Percentiles rank a stretch among this genome's conserved stretches.
Evolutionary conservation across 2,797 vertebrate species (phyloP).

Genomic region (Hafferia zeledoni): DNA sequence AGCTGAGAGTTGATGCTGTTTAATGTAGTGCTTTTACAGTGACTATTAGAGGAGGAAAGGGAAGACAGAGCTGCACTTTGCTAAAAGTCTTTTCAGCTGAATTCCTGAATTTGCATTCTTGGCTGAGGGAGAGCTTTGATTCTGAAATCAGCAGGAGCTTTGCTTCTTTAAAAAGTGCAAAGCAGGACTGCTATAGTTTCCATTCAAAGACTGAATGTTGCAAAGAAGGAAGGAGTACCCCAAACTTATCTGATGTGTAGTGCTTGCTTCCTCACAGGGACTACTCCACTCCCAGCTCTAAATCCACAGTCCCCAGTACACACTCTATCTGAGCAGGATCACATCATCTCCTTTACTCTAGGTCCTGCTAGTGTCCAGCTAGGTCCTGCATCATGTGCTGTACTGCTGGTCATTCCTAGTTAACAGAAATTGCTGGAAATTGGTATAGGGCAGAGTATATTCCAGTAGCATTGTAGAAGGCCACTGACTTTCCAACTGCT

Average conservation of each 20-base stretch:
- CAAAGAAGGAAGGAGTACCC: neutral
- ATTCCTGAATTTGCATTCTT: neutral
- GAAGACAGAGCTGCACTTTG: neutral
- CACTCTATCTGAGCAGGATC: neutral
- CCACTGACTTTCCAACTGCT: neutral
- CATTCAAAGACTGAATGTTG: neutral
- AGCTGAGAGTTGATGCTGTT: neutral
- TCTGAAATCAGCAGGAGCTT: neutral
- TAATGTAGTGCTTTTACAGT: neutral
- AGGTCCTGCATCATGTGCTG: rapidly evolving
- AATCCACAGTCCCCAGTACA: neutral
- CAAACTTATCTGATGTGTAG: rapidly evolving
- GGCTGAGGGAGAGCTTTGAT: neutral
- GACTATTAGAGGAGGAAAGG: neutral
- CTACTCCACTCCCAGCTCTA: neutral
- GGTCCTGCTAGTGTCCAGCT: neutral
- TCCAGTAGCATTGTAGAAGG: neutral
- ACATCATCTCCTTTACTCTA: neutral
- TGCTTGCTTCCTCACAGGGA: neutral
- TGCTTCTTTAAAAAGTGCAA: neutral
- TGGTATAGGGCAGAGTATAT: rapidly evolving
- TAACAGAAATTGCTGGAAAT: neutral
- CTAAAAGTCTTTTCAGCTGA: neutral
- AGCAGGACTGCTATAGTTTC: neutral
- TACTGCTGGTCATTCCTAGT: neutral